Evolutionary conservation across 2,113 vertebrate genomes (phyloP).

Genomic region (Dasyprocta punctata): DNA sequence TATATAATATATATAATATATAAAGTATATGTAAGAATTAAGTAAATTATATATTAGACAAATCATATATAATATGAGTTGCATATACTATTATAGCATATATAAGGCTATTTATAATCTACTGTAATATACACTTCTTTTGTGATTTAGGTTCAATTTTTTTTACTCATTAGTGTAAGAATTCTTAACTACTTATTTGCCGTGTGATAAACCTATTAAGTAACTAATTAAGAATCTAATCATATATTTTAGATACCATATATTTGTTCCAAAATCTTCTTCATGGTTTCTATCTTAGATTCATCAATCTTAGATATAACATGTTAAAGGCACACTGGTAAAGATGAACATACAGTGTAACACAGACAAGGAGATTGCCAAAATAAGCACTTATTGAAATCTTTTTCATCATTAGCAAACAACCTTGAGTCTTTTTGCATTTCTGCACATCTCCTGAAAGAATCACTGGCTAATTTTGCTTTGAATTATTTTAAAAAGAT

Average conservation of each 20-base stretch:
- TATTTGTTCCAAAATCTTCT: neutral
- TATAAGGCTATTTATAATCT: neutral
- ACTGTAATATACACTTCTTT: neutral
- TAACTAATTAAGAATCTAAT: neutral
- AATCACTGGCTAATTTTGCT: neutral
- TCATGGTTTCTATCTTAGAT: neutral
- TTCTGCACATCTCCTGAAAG: conserved; percentile 16
- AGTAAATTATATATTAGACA: neutral
- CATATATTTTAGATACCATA: neutral
- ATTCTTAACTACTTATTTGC: neutral
- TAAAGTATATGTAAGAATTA: neutral
- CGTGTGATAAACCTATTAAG: neutral
- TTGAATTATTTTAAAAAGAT: conserved; percentile 22
- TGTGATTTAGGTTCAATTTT: neutral
- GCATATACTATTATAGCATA: neutral
- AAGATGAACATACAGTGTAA: neutral
- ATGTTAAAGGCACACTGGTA: neutral
- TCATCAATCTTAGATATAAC: neutral
- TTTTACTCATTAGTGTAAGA: neutral
- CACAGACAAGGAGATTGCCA: neutral
- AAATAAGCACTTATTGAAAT: neutral
- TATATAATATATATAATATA: too few species aligned
- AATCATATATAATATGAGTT: neutral
- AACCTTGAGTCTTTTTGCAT: neutral
- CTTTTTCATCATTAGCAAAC: neutral